Conservation (phyloP, 1,140 invertebrate species). For the Tetramorium simillimum region DNA sequence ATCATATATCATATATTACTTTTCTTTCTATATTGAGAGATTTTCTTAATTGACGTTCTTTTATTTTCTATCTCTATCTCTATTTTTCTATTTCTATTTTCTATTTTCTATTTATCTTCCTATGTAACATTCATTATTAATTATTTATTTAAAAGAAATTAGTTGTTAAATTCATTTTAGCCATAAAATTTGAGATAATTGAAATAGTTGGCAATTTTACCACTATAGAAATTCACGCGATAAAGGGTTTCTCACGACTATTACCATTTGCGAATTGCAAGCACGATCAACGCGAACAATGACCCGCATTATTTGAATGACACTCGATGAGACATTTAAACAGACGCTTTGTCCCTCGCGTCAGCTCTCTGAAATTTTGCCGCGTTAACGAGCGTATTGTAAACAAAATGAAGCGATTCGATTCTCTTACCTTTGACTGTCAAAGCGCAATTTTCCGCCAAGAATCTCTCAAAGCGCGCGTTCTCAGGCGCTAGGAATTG, state of each 20-base stretch:
- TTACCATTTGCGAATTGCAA: conserved; percentile 13
- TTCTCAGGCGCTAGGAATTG: neutral
- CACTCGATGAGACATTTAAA: conserved; percentile 42
- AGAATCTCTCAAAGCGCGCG: neutral
- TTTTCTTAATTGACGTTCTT: neutral
- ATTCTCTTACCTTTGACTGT: neutral
- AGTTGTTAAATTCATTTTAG: neutral
- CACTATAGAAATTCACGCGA: neutral
- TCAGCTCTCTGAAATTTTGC: neutral
- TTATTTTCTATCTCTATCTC: neutral
- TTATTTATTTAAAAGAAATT: neutral
- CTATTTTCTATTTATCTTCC: neutral
- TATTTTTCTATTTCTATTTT: too few relatives aligned
- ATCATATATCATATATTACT: neutral
- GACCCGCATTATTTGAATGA: conserved; percentile 52
- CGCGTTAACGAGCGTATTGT: neutral
- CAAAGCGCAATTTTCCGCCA: conserved; percentile 1
- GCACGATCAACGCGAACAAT: conserved; percentile 20
- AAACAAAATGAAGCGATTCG: conserved; percentile 5
- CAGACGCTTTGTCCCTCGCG: neutral
- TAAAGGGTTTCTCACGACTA: conserved; percentile 21
- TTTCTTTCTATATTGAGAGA: neutral
- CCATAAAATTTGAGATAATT: neutral
- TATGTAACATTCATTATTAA: neutral
- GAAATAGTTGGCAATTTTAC: neutral